A percentile compares a stretch with the other conserved stretches of the same genome.
Evolutionary conservation across 2,113 vertebrate genomes (phyloP).

Genomic region (Microtus ochrogaster): DNA sequence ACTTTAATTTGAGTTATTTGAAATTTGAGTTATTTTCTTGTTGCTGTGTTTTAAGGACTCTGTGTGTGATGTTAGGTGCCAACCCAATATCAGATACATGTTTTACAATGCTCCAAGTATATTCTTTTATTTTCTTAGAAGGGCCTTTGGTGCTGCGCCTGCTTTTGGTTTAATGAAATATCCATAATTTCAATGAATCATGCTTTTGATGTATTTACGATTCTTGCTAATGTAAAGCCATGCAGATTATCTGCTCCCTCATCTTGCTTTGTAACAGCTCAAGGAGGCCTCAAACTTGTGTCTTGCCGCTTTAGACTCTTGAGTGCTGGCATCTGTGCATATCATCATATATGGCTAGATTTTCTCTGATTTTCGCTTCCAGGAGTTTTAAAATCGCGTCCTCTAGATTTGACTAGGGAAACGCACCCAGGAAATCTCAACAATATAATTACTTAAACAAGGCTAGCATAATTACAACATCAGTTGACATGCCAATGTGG

Average conservation of each 20-base stretch:
- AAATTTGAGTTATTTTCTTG: not conserved
- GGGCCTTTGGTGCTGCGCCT: not conserved
- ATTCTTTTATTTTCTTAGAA: not conserved
- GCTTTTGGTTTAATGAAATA: not conserved
- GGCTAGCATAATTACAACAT: not conserved
- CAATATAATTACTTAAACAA: not conserved
- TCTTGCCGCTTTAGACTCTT: not conserved
- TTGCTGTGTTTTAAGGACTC: not conserved
- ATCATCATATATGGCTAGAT: not conserved
- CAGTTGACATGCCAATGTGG: not conserved
- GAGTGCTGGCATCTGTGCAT: not conserved
- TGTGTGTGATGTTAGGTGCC: not conserved
- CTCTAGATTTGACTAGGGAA: not conserved
- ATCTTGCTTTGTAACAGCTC: not conserved
- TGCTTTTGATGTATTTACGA: not conserved
- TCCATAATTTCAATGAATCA: not conserved
- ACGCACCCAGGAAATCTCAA: not conserved
- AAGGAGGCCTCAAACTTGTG: not conserved
- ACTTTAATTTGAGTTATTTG: not conserved
- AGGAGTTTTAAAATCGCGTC: not conserved
- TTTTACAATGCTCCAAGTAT: not conserved
- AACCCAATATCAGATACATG: not conserved
- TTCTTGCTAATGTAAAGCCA: not conserved
- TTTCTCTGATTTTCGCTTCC: not conserved
- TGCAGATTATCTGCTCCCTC: not conserved